Evolutionary conservation across 2,888 invertebrate species (phyloP), one percentile per base, ranked within the genome.

Genomic region (Machimus atricapillus): DNA sequence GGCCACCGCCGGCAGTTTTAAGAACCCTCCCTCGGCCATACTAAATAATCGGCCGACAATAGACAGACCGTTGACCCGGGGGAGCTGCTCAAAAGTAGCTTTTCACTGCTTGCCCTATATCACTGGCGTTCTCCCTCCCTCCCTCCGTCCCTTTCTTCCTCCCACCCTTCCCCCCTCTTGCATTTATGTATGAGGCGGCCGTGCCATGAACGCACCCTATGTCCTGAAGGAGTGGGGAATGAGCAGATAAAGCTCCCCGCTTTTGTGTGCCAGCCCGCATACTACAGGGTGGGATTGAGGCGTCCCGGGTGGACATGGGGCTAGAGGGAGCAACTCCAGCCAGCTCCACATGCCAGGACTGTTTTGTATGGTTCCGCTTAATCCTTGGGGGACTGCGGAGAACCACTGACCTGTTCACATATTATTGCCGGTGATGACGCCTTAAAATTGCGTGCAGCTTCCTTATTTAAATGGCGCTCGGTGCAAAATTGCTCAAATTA

Each of bases 391-490:
- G 74, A 85, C 73, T 73, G 85, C 73, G 74, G 74, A 85, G 74
- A 85, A 73, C 85, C 73, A 85, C 85, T 85, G 85, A 85, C 85
- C 85, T 46, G 73, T 74, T 74, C 85, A 85, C 82, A 85, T 85
- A 74, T 85, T 73, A 85, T 74, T 85, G 74, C 74, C 52, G 74
- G 74, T 85, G 85, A 85, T 85, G 85, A 85, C 85, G 85, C 85
- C 85, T 74, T 85, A 85, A 85, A 85, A 85, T 85, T 85, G 85
- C 85, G 85, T 85, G 85, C 85, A 85, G 74, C 85, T 74, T 85
- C 85, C 85, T 85, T 85, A 85, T 85, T 85, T 85, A 85, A 74
- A 85, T 85, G 85, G 52, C 74, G 43, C 58, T 85, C 46, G 74
- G 73, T 85, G 73, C 74, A 85, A 85, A 85, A 83, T 85, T 85